A percentile compares a stretch with the other conserved stretches of the same genome.
Evolutionary conservation across 2,888 invertebrate genomes (phyloP).

Genomic region (Euplexia lucipara): DNA sequence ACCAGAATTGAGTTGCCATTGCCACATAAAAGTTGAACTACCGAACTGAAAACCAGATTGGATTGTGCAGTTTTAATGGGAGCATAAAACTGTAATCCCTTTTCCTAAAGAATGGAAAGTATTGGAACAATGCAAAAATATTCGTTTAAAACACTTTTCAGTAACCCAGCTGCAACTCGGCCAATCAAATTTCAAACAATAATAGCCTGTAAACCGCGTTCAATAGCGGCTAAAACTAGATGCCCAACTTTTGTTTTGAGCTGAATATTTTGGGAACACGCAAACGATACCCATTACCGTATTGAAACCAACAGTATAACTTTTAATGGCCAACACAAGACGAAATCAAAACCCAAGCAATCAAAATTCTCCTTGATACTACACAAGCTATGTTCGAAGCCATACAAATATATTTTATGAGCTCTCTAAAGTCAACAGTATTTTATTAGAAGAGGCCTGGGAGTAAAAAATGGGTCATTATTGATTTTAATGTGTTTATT

Average conservation of each 20-base stretch:
- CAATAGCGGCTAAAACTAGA: slow-evolving; percentile 27
- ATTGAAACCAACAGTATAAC: slow-evolving; percentile 52
- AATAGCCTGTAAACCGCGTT: slow-evolving; percentile 1
- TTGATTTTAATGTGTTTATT: no score
- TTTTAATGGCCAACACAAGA: slow-evolving; percentile 56
- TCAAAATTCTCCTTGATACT: slow-evolving; percentile 58
- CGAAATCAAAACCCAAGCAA: slow-evolving; percentile 53
- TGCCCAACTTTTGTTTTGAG: slow-evolving; percentile 12
- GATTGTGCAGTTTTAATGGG: slow-evolving; percentile 6
- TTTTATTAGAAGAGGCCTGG: slow-evolving; percentile 30
- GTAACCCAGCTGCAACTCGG: slow-evolving; percentile 19
- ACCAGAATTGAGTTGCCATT: slow-evolving; percentile 1
- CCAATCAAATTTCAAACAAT: slow-evolving; percentile 11
- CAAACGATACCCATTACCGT: slow-evolving; percentile 52
- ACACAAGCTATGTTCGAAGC: slow-evolving; percentile 40
- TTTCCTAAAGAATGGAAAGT: slow-evolving; percentile 29
- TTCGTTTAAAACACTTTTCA: background rate
- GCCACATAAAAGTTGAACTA: slow-evolving; percentile 20
- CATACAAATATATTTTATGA: slow-evolving; percentile 44
- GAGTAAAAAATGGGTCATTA: background rate
- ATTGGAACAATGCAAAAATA: slow-evolving; percentile 8
- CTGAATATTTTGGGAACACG: slow-evolving; percentile 44
- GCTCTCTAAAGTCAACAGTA: slow-evolving; percentile 30
- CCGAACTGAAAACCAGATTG: slow-evolving; percentile 1
- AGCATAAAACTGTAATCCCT: slow-evolving; percentile 14